Percentiles rank a stretch among this genome's conserved stretches.
Conservation (phyloP, 2,113 vertebrate genomes). For the Aegithalos caudatus region DNA sequence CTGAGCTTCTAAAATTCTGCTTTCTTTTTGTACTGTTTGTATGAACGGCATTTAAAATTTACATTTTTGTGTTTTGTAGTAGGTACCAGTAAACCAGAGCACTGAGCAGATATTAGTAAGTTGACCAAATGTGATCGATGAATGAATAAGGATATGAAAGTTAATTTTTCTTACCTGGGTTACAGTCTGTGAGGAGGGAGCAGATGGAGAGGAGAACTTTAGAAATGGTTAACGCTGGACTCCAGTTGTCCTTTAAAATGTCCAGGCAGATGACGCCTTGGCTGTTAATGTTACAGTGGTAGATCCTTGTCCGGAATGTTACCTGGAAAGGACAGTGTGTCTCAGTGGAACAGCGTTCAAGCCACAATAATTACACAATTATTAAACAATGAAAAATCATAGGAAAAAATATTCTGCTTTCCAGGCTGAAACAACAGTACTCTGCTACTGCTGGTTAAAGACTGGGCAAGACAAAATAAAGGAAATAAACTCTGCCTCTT, state of each 20-base stretch:
- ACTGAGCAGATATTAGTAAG: background rate
- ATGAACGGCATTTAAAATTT: background rate
- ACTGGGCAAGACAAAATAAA: background rate
- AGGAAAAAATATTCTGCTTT: background rate
- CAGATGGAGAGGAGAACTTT: conserved; percentile 98
- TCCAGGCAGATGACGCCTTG: conserved; percentile 97
- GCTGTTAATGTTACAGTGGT: conserved; percentile 98
- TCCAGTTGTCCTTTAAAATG: conserved; percentile 98
- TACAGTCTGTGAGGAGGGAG: conserved; percentile 97
- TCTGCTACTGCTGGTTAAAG: background rate
- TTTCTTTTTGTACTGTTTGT: background rate
- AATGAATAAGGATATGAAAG: background rate
- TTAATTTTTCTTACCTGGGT: conserved; percentile 82
- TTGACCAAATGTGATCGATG: background rate
- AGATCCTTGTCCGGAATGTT: conserved; percentile 94
- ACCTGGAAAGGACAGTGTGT: conserved; percentile 72
- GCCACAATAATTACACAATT: background rate
- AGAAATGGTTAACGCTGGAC: conserved; percentile 93
- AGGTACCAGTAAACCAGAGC: background rate
- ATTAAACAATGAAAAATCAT: background rate
- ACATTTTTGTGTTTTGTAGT: background rate
- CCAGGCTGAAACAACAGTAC: background rate
- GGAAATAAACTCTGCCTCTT: background rate
- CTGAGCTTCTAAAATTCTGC: conserved; percentile 1
- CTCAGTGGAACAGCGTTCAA: background rate